These are phyloP conservation scores for Lepilemur septentrionalis DNA, from an alignment of 2,797 vertebrate genomes.

Conservation along the genomic window DNA sequence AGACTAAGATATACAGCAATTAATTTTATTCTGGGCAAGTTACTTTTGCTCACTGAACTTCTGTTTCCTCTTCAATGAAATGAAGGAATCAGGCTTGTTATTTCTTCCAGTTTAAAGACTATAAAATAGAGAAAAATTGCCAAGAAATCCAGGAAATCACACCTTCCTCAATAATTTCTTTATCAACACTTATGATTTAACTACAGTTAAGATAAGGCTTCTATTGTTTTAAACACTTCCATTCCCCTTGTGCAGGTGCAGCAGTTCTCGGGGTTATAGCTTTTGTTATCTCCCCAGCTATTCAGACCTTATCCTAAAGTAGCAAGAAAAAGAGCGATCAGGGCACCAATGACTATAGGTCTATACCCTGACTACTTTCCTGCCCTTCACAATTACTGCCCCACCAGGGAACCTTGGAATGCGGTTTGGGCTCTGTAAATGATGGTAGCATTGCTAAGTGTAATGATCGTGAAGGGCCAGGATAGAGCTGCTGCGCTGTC, in stretches of 20 bases:
- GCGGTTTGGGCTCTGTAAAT: background rate
- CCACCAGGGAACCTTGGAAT: background rate
- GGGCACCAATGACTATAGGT: background rate
- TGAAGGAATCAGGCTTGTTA: background rate
- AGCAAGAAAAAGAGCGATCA: background rate
- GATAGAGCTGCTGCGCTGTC: background rate
- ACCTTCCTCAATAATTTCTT: slow-evolving; percentile 26
- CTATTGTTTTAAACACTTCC: background rate
- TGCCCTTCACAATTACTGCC: too few species aligned
- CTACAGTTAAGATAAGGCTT: background rate
- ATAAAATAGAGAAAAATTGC: background rate
- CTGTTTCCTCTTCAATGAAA: background rate
- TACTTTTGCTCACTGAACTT: background rate
- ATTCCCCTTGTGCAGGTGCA: background rate
- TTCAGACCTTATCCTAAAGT: background rate
- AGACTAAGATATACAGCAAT: background rate
- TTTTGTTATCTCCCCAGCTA: background rate
- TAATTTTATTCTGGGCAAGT: background rate
- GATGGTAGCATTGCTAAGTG: background rate
- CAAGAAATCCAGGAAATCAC: slow-evolving; percentile 20
- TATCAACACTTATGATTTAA: slow-evolving; percentile 9
- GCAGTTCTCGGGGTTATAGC: background rate
- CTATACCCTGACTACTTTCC: background rate
- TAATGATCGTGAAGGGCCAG: background rate
- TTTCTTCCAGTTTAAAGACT: background rate